Evolutionary conservation across 2,797 vertebrate genomes (phyloP), one percentile per base, ranked within the genome.

Genomic region (Anguilla megastoma): DNA sequence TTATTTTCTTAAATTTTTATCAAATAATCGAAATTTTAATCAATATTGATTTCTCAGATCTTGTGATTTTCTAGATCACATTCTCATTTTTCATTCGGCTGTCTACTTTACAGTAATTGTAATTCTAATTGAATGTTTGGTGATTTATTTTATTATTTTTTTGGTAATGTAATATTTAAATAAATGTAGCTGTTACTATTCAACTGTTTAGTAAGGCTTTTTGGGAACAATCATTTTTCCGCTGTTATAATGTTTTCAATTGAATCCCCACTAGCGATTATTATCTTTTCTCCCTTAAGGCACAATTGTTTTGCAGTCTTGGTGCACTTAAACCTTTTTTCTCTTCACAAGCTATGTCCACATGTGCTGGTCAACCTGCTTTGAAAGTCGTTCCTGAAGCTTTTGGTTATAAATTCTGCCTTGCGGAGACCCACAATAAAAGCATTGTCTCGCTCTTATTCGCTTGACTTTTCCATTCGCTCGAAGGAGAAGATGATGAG

Each of bases 391-490:
- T 10, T 52, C 74, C 16, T 76, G 85, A 74, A 83, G 89, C 89
- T 86, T 87, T 84, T 7, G 87, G 83, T 92, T 86, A 88, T 89
- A 93, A 80, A 91, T 93, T 89, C 86, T 90, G 86, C 89, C 93
- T 93, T 92, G 88, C 93, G 74, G 87, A 91, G 89, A 45, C 30
- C 0, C 71, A 93, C 91, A 94, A 93, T 93, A 93, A 93, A 89
- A 89, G 76, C 91, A 92, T 94, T 95, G 92, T 94, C 88, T 89
- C 52, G 14, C 86, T 85, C 87, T 89, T 91, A 89, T 90, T 86
- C 88, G 66, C 88, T 91, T 83, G 84, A 90, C 87, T 92, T 94
- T 91, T 94, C 92, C 91, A 91, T 89, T 88, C 90, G 88, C 90
- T 89, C 91, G 91, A 76, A 90, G 90, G 90, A 80, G 90, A 92